Percentiles rank a stretch among this genome's conserved stretches.
Conservation (phyloP, 2,888 invertebrate species). For the Oithona nana region DNA sequence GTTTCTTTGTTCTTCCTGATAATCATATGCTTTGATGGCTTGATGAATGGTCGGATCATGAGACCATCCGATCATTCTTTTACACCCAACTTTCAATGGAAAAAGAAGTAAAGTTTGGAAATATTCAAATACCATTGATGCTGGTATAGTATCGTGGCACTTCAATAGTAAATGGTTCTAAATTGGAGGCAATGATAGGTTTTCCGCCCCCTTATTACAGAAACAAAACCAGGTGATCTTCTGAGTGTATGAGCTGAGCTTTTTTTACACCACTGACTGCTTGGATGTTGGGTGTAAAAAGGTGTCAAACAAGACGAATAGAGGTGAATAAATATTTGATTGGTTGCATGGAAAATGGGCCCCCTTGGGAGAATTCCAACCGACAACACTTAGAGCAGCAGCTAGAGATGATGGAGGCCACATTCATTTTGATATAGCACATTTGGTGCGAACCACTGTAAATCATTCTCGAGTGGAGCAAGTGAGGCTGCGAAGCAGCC, state of each 20-base stretch:
- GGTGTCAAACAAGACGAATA: background rate
- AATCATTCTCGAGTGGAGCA: background rate
- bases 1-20: background rate
- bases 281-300: no score
- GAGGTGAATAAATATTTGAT: background rate
- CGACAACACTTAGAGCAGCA: background rate
- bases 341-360: background rate
- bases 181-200: no score
- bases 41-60: background rate
- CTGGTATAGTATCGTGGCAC: no score
- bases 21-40: background rate
- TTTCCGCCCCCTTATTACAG: no score
- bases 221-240: no score
- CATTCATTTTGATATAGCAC: no score
- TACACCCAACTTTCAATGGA: background rate
- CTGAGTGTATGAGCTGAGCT: background rate
- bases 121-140: no score
- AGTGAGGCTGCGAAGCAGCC: no score
- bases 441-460: background rate
- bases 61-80: background rate
- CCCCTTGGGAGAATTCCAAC: background rate
- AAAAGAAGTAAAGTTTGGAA: no score
- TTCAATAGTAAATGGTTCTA: no score
- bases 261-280: background rate
- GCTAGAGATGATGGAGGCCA: background rate